Percentiles rank a stretch among this genome's conserved stretches.
Evolutionary conservation across 2,797 vertebrate species (phyloP).

Genomic region (Ctenochaetus hawaiiensis): DNA sequence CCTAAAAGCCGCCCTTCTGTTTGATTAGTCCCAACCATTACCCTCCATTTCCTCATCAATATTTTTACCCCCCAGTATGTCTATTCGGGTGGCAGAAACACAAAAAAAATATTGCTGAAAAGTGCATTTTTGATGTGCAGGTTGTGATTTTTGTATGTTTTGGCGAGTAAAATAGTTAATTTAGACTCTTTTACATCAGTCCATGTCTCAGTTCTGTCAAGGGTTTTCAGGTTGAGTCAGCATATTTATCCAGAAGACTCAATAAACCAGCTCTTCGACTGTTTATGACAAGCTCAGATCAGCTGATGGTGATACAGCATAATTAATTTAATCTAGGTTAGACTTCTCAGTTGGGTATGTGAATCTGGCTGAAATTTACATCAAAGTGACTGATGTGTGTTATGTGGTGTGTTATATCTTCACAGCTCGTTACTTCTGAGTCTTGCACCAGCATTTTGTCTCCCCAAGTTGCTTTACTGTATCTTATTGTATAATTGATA

Average conservation of each 20-base stretch:
- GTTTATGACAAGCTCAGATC: constrained; percentile 17
- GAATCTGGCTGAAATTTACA: background rate
- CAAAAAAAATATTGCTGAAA: background rate
- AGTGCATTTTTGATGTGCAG: background rate
- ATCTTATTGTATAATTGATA: background rate
- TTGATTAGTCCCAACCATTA: constrained; percentile 74
- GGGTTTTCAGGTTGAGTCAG: constrained; percentile 1
- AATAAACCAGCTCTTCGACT: constrained; percentile 14
- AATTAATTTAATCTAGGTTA: constrained; percentile 29
- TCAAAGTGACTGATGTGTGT: background rate
- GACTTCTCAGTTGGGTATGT: background rate
- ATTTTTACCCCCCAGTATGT: constrained; percentile 40
- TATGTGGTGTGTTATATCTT: background rate
- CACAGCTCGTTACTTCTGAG: background rate
- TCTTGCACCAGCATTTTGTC: background rate
- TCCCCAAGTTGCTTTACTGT: too few species aligned
- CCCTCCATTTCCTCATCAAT: constrained; percentile 74
- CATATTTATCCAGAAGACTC: constrained; percentile 20
- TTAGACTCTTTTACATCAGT: background rate
- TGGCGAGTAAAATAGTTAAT: constrained; percentile 1
- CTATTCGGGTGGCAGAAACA: constrained; percentile 22
- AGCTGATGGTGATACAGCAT: constrained; percentile 3
- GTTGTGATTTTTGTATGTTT: background rate
- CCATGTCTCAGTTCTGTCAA: constrained; percentile 8
- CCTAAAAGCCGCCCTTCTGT: constrained; percentile 43